Evolutionary conservation across 2,888 invertebrate species (phyloP), one percentile per base, ranked within the genome.

Genomic region (Caenorhabditis macrosperma): DNA sequence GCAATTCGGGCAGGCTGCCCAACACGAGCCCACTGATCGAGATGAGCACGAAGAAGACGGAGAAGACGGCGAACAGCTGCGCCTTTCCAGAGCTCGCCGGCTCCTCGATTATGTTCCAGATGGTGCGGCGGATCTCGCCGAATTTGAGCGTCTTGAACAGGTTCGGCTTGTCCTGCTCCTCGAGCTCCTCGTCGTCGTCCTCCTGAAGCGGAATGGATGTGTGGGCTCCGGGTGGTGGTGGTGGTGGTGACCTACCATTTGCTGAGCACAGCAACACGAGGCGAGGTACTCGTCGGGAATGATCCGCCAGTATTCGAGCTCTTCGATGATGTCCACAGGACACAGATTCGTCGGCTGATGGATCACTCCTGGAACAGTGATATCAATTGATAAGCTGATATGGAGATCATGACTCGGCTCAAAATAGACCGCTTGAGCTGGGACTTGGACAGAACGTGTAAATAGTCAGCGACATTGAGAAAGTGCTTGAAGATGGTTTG

Each of bases 291-390:
- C 38, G 17, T 84, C 82, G 17, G 84, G 79, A 12, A 81, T 72
- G 44, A 89, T 84, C 54, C 81, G 68, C 89, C 89, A 92, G 81
- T 91, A 92, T 44, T 91, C 88, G 4, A 92, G 85, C 80, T 92
- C 92, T 57, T 91, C 91, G 10, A 92, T 82, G 68, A 92, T 91
- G 30, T 92, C 91, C 68, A 91, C 91, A 20, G 91, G 89, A 28
- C 92, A 92, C 12, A 92, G 90, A 71, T 92, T 91, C 1, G 91
- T 88, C 0, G 92, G 91, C 54, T 91, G 88, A 68, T 91, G 90
- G 41, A 88, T 88, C 2, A 74, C 72, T 46, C 87, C 86, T 86
- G 59, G 15, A 67, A 17, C 7, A 20, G 46, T n/a, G n/a, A n/a
- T n/a, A n/a, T n/a, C n/a, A n/a, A n/a, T n/a, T n/a, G n/a, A n/a